These are phyloP conservation scores for Scyliorhinus canicula DNA, from an alignment of 2,797 vertebrate genomes.

Conservation along the genomic window DNA sequence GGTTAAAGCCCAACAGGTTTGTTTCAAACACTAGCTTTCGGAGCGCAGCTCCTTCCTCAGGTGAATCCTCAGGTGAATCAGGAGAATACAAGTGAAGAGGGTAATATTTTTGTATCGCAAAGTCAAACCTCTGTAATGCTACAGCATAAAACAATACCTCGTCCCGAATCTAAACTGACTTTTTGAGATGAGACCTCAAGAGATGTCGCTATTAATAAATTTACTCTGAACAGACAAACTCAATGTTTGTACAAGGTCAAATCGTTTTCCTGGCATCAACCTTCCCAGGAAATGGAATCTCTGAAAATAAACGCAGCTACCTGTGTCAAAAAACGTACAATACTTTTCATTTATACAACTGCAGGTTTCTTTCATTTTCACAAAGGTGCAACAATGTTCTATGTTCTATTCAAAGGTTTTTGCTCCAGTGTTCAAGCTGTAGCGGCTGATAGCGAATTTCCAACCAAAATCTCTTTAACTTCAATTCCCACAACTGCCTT, in stretches of 20 bases:
- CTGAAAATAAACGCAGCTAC: background rate
- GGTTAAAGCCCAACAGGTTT: too few species aligned
- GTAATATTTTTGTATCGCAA: background rate
- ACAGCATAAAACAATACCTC: background rate
- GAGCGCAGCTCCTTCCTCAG: too few species aligned
- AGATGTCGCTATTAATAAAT: slow-evolving; percentile 28
- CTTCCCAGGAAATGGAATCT: background rate
- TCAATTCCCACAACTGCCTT: background rate
- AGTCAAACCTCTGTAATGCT: background rate
- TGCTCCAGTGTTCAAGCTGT: background rate
- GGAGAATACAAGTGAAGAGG: background rate
- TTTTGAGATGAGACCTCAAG: background rate
- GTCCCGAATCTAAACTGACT: background rate
- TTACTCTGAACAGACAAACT: background rate
- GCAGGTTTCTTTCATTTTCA: background rate
- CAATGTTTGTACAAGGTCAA: background rate
- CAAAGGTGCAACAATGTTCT: too few species aligned
- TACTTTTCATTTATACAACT: background rate
- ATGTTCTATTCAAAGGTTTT: too few species aligned
- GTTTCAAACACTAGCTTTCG: too few species aligned
- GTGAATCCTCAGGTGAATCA: too few species aligned
- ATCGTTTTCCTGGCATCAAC: background rate
- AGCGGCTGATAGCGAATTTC: background rate
- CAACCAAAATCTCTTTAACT: background rate
- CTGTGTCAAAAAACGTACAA: background rate